Evolutionary conservation across 2,888 invertebrate genomes (phyloP).

Genomic region (Dichetophora obliterata): DNA sequence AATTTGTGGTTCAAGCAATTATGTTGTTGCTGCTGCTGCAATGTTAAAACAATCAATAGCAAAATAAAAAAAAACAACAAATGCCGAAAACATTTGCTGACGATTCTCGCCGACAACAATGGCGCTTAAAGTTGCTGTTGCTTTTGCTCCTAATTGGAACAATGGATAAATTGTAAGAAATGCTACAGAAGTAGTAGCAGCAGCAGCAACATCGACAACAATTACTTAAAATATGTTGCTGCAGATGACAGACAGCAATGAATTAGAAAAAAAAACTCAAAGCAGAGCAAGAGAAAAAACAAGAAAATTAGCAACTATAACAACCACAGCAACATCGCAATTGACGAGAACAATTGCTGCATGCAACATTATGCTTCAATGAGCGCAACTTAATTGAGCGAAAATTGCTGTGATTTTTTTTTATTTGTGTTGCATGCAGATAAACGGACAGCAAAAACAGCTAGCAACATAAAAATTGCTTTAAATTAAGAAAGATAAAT

Average conservation of each 20-base stretch:
- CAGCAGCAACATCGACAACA: neutral
- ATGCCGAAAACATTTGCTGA: neutral
- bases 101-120: neutral
- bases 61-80: neutral
- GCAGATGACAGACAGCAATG: neutral
- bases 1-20: neutral
- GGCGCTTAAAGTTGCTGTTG: neutral
- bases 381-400: neutral
- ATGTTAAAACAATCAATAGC: neutral
- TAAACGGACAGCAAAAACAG: neutral
- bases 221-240: neutral
- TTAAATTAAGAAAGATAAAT: too few relatives aligned
- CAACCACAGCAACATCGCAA: neutral
- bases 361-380: neutral
- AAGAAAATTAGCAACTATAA: slow-evolving; percentile 2
- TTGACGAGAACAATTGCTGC: neutral
- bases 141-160: neutral
- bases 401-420: neutral
- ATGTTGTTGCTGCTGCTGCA: too few relatives aligned
- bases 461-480: neutral
- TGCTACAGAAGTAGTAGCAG: neutral
- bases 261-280: neutral
- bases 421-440: neutral
- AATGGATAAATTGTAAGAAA: neutral
- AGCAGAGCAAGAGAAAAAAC: neutral